Evolutionary conservation across 2,797 vertebrate genomes (phyloP).

Genomic region (Parauchenoglanis punctatus): DNA sequence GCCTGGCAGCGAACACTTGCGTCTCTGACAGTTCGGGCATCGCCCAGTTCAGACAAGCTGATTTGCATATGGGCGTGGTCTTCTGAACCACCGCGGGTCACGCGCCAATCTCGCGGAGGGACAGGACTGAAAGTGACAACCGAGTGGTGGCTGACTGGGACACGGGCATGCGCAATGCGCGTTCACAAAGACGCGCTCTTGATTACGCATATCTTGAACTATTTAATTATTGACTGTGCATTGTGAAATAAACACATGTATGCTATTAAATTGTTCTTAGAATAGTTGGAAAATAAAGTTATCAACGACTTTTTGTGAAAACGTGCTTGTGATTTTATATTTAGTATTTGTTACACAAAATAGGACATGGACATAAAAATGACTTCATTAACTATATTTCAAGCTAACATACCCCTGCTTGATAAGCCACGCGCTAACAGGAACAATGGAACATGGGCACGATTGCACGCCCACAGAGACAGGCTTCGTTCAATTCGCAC

Average conservation of each 20-base stretch:
- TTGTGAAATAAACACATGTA: not conserved
- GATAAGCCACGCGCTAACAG: not conserved
- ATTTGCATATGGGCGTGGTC: conserved; percentile 82
- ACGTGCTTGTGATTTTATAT: not conserved
- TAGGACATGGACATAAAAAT: not conserved
- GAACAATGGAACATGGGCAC: too few relatives aligned
- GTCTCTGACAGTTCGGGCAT: conserved; percentile 86
- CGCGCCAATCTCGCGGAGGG: conserved; percentile 78
- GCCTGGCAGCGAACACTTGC: conserved; percentile 83
- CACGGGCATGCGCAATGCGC: not conserved
- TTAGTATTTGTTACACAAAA: not conserved
- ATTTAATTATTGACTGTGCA: conserved; percentile 76
- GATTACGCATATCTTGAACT: conserved; percentile 85
- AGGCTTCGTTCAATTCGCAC: not conserved
- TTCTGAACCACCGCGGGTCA: conserved; percentile 78
- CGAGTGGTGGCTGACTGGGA: conserved; percentile 57
- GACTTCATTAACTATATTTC: not conserved
- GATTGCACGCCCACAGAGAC: not conserved
- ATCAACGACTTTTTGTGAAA: not conserved
- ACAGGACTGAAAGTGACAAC: conserved; percentile 89
- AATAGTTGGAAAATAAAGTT: not conserved
- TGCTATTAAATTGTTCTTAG: conserved; percentile 24
- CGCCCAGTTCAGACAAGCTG: conserved; percentile 85
- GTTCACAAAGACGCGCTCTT: conserved; percentile 74
- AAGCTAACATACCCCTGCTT: not conserved